Evolutionary conservation across 2,888 invertebrate species (phyloP).

Genomic region (Nymphalis urticae): DNA sequence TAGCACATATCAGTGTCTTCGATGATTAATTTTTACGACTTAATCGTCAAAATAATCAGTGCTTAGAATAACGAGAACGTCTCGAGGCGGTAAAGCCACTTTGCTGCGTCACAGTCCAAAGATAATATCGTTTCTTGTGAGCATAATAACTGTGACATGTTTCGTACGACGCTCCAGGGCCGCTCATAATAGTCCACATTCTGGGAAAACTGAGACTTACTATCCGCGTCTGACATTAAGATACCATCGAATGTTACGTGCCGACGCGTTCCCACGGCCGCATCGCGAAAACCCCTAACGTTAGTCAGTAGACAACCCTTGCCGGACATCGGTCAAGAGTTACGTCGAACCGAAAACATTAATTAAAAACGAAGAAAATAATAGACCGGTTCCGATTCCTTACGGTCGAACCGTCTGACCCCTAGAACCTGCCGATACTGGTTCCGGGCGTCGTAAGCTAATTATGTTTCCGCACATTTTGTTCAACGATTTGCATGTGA

Average conservation of each 20-base stretch:
- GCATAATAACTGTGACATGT: constrained; percentile 81
- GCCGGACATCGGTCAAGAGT: constrained; percentile 73
- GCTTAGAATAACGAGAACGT: constrained; percentile 53
- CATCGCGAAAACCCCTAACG: constrained; percentile 61
- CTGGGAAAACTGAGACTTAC: constrained; percentile 70
- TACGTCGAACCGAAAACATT: constrained; percentile 70
- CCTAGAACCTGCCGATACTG: constrained; percentile 50
- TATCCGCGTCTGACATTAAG: constrained; percentile 69
- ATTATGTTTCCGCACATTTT: constrained; percentile 81
- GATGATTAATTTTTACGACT: constrained; percentile 32
- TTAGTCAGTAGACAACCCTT: constrained; percentile 52
- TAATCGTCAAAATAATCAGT: constrained; percentile 69
- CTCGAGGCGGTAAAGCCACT: constrained; percentile 60
- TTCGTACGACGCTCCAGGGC: constrained; percentile 71
- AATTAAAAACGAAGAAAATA: constrained; percentile 72
- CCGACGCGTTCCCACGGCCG: constrained; percentile 69
- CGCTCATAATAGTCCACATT: constrained; percentile 73
- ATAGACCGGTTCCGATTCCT: constrained; percentile 63
- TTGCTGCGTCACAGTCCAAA: constrained; percentile 65
- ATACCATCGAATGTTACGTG: constrained; percentile 62
- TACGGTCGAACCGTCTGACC: constrained; percentile 64
- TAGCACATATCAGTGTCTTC: constrained; percentile 11
- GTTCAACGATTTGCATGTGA: constrained; percentile 75
- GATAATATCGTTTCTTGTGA: constrained; percentile 78
- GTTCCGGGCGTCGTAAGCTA: constrained; percentile 66